Base-by-base conservation (phyloP, 2,888 invertebrate genomes). In the Acleris literana region DNA sequence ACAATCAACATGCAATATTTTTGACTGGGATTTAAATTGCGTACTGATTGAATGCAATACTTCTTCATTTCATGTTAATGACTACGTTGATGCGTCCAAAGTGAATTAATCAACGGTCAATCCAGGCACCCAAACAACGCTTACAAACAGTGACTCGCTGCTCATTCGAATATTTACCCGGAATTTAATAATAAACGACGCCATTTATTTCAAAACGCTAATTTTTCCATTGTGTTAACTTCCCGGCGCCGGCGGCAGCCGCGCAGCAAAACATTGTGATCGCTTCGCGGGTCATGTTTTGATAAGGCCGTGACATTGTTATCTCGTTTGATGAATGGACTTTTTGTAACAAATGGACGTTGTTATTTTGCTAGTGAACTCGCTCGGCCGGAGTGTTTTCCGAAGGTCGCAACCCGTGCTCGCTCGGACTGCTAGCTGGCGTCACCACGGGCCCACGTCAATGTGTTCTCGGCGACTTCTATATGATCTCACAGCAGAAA, bases 281-380 rank as follows among this genome's bases (percentile, higher is more conserved):
- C 88, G 85, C 84, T 87, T 87, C 85, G 82, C 88, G 85, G 86
- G 84, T 85, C 86, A 84, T 88, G 87, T 89, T 90, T 90, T 89
- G 90, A 89, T 90, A 90, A 88, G 88, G 87, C 81, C 78, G 83
- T 87, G 88, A 89, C 89, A 86, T 86, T 88, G 87, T 90, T 90
- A 89, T 90, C 90, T 89, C 79, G 83, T 88, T 86, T 88, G 90
- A 90, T 88, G 88, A 90, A 90, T 90, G 88, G 88, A 84, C 88
- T 89, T 89, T 89, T 88, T 90, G 89, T 89, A 85, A 86, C 86
- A 86, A 90, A 89, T 88, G 88, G 85, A 82, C 86, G 83, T 82
- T 85, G 88, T 87, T 88, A 86, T 88, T 88, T 85, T 79, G 83
- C 83, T 86, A 84, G 85, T 87, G 83, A 85, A 85, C 85, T 82